Evolutionary conservation across 1,140 invertebrate species (phyloP).

Genomic region (Leguminivora glycinivorella): DNA sequence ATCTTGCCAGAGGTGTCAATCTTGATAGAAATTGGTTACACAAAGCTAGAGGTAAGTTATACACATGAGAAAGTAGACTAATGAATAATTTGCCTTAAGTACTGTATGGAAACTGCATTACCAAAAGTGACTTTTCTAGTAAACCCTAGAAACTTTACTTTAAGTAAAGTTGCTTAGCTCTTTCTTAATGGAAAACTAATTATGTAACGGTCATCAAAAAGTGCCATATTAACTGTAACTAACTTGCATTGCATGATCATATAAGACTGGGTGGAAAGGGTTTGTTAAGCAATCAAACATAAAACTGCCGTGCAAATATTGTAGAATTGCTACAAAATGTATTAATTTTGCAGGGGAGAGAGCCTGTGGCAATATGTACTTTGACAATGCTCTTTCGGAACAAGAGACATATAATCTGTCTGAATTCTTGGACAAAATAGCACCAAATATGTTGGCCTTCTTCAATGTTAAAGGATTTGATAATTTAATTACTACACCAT

Average conservation of each 20-base stretch:
- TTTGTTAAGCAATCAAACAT: too few species aligned
- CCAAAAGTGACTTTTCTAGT: too few species aligned
- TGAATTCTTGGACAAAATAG: constrained; percentile 49
- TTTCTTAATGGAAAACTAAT: too few species aligned
- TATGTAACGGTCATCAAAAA: too few species aligned
- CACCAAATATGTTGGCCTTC: constrained; percentile 54
- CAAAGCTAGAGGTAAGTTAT: neutral
- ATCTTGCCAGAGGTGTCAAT: constrained; percentile 52
- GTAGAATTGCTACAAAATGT: neutral
- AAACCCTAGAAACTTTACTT: too few species aligned
- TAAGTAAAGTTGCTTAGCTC: too few species aligned
- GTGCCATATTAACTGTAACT: too few species aligned
- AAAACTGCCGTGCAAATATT: too few species aligned
- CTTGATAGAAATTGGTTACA: constrained; percentile 64
- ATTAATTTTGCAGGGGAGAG: constrained; percentile 36
- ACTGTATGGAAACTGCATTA: too few species aligned
- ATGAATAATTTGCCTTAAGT: too few species aligned
- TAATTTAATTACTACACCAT: constrained; percentile 57
- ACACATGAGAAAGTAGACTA: neutral
- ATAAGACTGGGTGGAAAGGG: too few species aligned
- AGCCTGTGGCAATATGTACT: constrained; percentile 54
- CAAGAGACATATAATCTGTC: constrained; percentile 56
- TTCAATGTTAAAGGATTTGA: constrained; percentile 60
- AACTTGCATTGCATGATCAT: too few species aligned
- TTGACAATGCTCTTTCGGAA: constrained; percentile 55